These are phyloP conservation scores for Cynaeus angustus DNA, from an alignment of 2,888 invertebrate genomes.

Conservation along the genomic window DNA sequence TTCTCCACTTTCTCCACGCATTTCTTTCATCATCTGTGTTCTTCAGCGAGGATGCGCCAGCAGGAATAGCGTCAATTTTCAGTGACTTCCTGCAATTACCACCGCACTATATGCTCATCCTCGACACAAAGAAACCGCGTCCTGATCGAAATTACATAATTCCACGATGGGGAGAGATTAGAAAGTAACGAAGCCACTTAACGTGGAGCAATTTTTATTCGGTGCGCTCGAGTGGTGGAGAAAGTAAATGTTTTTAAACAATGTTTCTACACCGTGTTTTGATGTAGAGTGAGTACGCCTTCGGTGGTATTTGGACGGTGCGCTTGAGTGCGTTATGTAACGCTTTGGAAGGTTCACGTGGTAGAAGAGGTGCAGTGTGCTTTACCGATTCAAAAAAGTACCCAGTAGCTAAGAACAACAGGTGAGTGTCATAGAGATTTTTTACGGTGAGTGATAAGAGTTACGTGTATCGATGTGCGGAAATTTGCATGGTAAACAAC, in stretches of 20 bases:
- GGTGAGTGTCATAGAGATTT: not conserved
- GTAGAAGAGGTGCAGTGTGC: conserved; percentile 12
- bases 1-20: conserved; percentile 38
- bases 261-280: conserved; percentile 38
- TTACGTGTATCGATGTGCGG: too few species aligned
- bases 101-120: conserved; percentile 19
- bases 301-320: conserved; percentile 11
- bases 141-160: conserved; percentile 38
- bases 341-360: conserved; percentile 11
- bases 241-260: conserved; percentile 47
- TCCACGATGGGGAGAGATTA: conserved; percentile 41
- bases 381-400: not conserved
- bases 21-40: conserved; percentile 1
- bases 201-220: conserved; percentile 45
- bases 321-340: not conserved
- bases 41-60: conserved; percentile 1
- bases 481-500: too few species aligned
- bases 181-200: conserved; percentile 42
- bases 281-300: conserved; percentile 27
- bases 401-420: not conserved
- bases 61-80: not conserved
- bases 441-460: too few species aligned
- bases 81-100: conserved; percentile 38
- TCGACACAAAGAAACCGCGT: not conserved
- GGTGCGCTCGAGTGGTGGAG: conserved; percentile 35